A percentile compares a stretch with the other conserved stretches of the same genome.
phyloP scores from a whole-genome alignment of 2,113 vertebrate genomes.

The Anguilla japonica region DNA sequence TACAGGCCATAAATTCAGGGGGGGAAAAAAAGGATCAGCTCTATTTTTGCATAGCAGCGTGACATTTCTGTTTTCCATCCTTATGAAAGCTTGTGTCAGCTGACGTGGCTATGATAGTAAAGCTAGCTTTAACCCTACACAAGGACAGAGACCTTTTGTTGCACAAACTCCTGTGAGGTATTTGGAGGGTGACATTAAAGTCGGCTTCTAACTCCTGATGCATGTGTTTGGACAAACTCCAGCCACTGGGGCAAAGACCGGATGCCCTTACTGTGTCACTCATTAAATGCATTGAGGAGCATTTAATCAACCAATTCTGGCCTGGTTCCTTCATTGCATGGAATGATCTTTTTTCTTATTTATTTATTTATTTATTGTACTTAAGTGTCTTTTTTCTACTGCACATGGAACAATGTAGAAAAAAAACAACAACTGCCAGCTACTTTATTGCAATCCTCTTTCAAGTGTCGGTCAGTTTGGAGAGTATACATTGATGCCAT shows the following conservation, averaged over 20 bases:
- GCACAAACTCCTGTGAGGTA: neutral
- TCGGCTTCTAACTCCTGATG: neutral
- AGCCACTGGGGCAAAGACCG: neutral
- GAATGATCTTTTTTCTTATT: neutral
- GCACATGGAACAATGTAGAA: neutral
- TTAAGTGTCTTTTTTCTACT: neutral
- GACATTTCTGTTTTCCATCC: neutral
- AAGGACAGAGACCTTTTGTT: too few species aligned
- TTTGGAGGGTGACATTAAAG: neutral
- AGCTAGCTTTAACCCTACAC: too few species aligned
- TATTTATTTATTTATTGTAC: neutral
- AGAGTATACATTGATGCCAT: neutral
- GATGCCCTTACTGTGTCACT: neutral
- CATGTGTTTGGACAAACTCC: neutral
- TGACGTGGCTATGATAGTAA: neutral
- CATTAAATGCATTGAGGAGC: neutral
- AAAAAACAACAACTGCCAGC: neutral
- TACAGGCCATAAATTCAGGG: conserved; percentile 19
- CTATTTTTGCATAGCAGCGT: neutral
- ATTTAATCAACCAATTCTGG: neutral
- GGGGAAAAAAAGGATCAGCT: neutral
- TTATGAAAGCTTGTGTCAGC: neutral
- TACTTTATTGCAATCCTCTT: neutral
- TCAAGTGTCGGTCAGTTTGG: neutral
- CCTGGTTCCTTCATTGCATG: neutral